A percentile compares a stretch with the other conserved stretches of the same genome.
Conservation (phyloP, 2,113 vertebrate genomes). For the Leptocoma aspasia region DNA sequence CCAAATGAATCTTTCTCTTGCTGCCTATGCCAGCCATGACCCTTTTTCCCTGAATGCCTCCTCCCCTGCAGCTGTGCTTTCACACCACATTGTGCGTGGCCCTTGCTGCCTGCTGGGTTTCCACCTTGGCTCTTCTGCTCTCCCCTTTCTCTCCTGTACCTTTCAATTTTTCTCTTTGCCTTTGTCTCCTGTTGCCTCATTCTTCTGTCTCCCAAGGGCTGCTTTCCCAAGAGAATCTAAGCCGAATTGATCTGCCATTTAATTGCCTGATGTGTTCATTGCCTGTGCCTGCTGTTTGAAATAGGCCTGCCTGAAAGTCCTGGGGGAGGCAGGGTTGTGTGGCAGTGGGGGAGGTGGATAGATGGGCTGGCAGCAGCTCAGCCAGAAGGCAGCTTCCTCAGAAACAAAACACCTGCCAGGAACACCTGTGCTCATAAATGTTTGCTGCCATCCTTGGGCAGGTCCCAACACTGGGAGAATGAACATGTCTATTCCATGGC, state of each 20-base stretch:
- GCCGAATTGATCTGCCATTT: slow-evolving; percentile 67
- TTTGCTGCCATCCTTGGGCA: slow-evolving; percentile 50
- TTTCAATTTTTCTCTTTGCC: background rate
- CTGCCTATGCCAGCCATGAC: background rate
- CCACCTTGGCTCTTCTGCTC: background rate
- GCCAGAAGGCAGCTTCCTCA: slow-evolving; percentile 48
- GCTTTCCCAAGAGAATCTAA: slow-evolving; percentile 63
- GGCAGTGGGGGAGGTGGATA: background rate
- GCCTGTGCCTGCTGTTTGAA: slow-evolving; percentile 50
- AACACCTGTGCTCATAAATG: slow-evolving; percentile 54
- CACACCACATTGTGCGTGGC: rapidly evolving
- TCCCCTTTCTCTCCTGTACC: background rate
- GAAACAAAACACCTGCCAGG: slow-evolving; percentile 59
- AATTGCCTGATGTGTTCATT: slow-evolving; percentile 66
- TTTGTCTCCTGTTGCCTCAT: slow-evolving; percentile 11
- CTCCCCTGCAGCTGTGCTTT: background rate
- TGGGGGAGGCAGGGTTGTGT: slow-evolving; percentile 7
- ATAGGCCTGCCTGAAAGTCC: slow-evolving; percentile 41
- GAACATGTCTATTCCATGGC: slow-evolving; percentile 52
- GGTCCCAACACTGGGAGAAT: background rate
- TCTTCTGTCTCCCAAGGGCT: slow-evolving; percentile 47
- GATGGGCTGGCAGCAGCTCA: slow-evolving; percentile 46
- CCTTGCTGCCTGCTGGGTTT: background rate
- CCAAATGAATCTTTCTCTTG: background rate
- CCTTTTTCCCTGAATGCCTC: background rate